phyloP scores from a whole-genome alignment of 2,888 invertebrate genomes.

The Tinea pellionella region DNA sequence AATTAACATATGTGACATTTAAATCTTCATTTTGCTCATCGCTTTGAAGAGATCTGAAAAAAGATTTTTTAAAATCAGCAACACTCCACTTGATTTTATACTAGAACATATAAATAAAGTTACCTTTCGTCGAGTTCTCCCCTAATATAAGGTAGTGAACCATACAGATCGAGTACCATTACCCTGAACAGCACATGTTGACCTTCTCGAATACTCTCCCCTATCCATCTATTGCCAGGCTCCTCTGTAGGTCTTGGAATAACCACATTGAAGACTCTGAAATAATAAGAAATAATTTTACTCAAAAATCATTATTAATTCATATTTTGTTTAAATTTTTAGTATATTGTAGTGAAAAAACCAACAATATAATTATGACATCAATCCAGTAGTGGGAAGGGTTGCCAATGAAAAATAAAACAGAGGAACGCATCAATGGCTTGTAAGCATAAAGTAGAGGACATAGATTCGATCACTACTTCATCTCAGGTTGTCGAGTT shows the following conservation, averaged over 20 bases:
- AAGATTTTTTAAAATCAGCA: neutral
- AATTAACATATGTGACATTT: slow-evolving; percentile 48
- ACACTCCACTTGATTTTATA: too few relatives aligned
- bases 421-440: too few relatives aligned
- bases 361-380: too few relatives aligned
- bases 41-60: neutral
- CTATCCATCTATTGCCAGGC: slow-evolving; percentile 68
- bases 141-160: slow-evolving; percentile 73
- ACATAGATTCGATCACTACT: too few relatives aligned
- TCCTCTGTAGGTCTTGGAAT: slow-evolving; percentile 69
- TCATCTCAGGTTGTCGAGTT: too few relatives aligned
- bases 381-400: too few relatives aligned
- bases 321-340: too few relatives aligned
- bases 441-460: too few relatives aligned
- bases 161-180: slow-evolving; percentile 67
- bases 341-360: too few relatives aligned
- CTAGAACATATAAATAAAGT: neutral
- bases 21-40: neutral
- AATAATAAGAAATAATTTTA: slow-evolving; percentile 20
- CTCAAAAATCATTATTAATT: neutral
- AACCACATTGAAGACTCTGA: slow-evolving; percentile 76
- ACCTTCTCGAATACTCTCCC: slow-evolving; percentile 64
- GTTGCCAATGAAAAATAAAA: too few relatives aligned
- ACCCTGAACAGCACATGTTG: slow-evolving; percentile 72
- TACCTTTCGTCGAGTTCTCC: slow-evolving; percentile 69